Evolutionary conservation across 2,888 invertebrate genomes (phyloP), one percentile per base, ranked within the genome.

Genomic region (Villa cingulata): DNA sequence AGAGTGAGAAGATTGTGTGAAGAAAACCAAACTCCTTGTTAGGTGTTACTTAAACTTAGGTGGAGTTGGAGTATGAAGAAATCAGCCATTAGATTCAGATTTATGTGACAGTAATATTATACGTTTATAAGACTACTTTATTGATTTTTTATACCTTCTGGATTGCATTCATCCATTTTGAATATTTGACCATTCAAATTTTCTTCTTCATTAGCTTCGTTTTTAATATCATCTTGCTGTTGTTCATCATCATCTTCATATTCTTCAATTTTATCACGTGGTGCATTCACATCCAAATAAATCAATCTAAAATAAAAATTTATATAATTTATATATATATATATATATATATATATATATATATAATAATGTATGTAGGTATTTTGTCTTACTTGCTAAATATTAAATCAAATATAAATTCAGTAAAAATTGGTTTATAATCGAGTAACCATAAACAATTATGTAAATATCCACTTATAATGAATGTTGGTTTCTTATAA

Each of bases 311-410:
- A 53, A 43, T 32, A 39, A 40, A 42, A 37, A 47, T 43, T 41
- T 32, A 36, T 41, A 41, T 19, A 50, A 44, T 12, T n/a, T 52
- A 50, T 43, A 27, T 41, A 39, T 37, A 47, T 19, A 66, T n/a
- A n/a, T n/a, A n/a, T n/a, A n/a, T n/a, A n/a, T n/a, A n/a, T n/a
- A n/a, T n/a, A n/a, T n/a, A n/a, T n/a, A n/a, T n/a, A n/a, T n/a
- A n/a, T n/a, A n/a, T n/a, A n/a, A n/a, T n/a, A n/a, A n/a, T n/a
- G n/a, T n/a, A n/a, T n/a, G n/a, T n/a, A n/a, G n/a, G n/a, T n/a
- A n/a, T n/a, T n/a, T n/a, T n/a, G n/a, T n/a, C 74, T 72, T 73
- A 87, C 84, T 81, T 86, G 58, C 81, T 81, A 53, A 90, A 72
- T 58, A 91, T 76, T 48, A 88, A 71, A 53, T 79, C 75, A 56